Base-by-base conservation (phyloP, 35 echinoderm and acorn worm species). In the Apostichopus parvimensis region DNA sequence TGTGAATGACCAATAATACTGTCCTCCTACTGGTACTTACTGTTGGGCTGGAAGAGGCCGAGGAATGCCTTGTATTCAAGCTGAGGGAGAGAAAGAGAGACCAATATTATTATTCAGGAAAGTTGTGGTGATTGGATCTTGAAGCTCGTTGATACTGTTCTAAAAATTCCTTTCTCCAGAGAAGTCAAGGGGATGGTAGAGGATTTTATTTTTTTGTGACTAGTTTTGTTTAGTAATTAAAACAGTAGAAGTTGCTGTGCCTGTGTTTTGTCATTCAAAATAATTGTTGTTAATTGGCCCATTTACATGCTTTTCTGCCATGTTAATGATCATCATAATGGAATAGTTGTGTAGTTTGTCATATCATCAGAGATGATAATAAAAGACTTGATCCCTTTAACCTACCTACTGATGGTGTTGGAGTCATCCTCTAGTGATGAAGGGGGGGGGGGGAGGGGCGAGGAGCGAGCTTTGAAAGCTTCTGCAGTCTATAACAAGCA, bases 181-280 rank as follows among this genome's bases (percentile, higher is more conserved):
- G 34, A 82, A 82, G 79, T 56, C 17, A 82, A 54, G 34, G 52
- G 79, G 34, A 45, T 45, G 34, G 79, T 55, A 56, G 13, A 56
- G 54, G 79, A 68, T 18, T 68, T 68, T 45, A 45, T 45, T 82
- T 82, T 45, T 82, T 82, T 82, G 79, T 82, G 79, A 82, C 34
- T 53, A 82, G 79, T 82, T 82, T 82, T 82, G 79, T 82, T 82
- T 82, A 82, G n/a, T 82, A 54, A 82, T 82, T 82, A 82, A 82
- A 82, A n/a, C 79, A 68, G 18, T 18, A 68, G 64, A 18, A 18
- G 64, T 56, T 34, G 79, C n/a, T 82, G 55, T 45, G 52, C 54
- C 79, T 82, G 79, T 25, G 8, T 34, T 82, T 56, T 82, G 55
- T 82, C 79, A 82, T 55, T n/a, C 2, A 53, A 56, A 55, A 82